These are phyloP conservation scores for Alviniconcha strummeri DNA, from an alignment of 2,888 invertebrate genomes.

Conservation along the genomic window DNA sequence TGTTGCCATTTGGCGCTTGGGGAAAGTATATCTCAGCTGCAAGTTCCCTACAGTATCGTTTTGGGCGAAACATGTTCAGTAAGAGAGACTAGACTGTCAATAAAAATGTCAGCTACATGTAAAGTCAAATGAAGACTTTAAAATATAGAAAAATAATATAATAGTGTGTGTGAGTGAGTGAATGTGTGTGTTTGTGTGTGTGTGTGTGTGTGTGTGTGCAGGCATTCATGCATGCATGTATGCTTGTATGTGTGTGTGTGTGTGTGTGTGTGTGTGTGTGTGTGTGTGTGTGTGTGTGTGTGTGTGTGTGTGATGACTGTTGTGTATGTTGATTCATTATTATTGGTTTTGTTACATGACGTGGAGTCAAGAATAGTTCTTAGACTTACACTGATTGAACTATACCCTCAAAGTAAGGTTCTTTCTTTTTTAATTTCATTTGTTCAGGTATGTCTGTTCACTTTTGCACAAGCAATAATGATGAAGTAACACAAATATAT, in stretches of 20 bases:
- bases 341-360: too few relatives aligned
- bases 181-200: neutral
- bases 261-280: too few relatives aligned
- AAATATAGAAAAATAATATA: neutral
- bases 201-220: neutral
- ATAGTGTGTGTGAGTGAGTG: neutral
- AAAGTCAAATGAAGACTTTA: neutral
- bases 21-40: conserved; percentile 71
- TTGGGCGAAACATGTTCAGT: conserved; percentile 55
- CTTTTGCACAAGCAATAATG: too few relatives aligned
- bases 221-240: neutral
- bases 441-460: too few relatives aligned
- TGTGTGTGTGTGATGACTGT: too few relatives aligned
- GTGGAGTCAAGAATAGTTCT: too few relatives aligned
- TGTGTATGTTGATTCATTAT: too few relatives aligned
- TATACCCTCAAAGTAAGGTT: too few relatives aligned
- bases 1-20: conserved; percentile 77
- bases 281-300: too few relatives aligned
- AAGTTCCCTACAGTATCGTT: conserved; percentile 58
- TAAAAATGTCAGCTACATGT: neutral
- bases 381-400: too few relatives aligned
- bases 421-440: too few relatives aligned
- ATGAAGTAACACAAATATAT: too few relatives aligned
- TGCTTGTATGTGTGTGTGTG: neutral
- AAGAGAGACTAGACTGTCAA: conserved; percentile 15